A percentile compares a stretch with the other conserved stretches of the same genome.
These are phyloP conservation scores for Zaprionus inermis DNA, from an alignment of 1,140 invertebrate genomes.

Conservation along the genomic window DNA sequence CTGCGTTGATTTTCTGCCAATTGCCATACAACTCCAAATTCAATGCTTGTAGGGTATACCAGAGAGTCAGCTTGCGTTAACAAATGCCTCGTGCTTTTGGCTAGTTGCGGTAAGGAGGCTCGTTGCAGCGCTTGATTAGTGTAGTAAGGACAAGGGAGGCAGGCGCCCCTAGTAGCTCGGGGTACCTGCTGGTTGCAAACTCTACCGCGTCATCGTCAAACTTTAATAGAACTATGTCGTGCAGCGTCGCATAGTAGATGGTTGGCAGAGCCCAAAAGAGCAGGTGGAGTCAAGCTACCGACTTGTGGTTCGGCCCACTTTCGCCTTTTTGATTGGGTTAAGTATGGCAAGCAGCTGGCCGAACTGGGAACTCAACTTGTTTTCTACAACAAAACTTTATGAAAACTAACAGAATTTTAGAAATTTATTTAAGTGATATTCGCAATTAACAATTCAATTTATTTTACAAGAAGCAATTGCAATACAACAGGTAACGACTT, in stretches of 20 bases:
- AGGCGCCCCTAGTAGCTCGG: too few relatives aligned
- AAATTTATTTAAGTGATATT: background rate
- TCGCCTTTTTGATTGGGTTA: conserved; percentile 5
- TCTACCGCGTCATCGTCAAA: conserved; percentile 73
- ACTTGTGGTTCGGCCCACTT: conserved; percentile 10
- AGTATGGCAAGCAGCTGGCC: background rate
- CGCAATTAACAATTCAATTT: too few relatives aligned
- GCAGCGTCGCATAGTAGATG: conserved; percentile 49
- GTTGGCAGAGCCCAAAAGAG: background rate
- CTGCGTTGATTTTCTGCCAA: conserved; percentile 44
- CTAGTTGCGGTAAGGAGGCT: background rate
- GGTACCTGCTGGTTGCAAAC: conserved; percentile 62
- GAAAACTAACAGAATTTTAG: background rate
- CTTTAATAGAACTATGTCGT: conserved; percentile 76
- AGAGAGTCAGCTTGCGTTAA: conserved; percentile 61
- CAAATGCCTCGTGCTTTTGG: conserved; percentile 47
- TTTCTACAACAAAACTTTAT: background rate
- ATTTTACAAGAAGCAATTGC: too few relatives aligned
- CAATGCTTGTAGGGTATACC: conserved; percentile 2
- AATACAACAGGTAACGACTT: too few relatives aligned
- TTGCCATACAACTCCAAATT: conserved; percentile 21
- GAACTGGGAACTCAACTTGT: background rate
- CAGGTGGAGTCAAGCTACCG: background rate
- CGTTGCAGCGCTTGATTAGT: conserved; percentile 68
- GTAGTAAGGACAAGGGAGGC: conserved; percentile 44